Conservation (phyloP, 2,797 vertebrate species). For the Eidolon dupreanum region DNA sequence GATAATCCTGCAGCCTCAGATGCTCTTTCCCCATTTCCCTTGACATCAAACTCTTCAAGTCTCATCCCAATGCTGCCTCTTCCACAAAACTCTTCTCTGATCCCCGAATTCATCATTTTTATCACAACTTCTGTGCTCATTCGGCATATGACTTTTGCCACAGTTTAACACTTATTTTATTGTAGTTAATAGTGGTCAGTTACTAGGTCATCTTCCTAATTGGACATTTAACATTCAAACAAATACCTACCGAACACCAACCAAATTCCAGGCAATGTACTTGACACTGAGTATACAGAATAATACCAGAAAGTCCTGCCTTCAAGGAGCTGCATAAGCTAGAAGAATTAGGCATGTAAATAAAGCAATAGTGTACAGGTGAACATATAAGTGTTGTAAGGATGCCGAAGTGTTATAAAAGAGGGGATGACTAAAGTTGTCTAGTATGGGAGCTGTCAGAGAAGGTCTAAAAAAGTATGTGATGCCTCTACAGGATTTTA, state of each 20-base stretch:
- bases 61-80: background rate
- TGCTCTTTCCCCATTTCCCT: background rate
- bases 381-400: background rate
- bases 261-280: background rate
- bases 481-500: background rate
- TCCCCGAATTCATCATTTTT: background rate
- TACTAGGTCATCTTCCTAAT: background rate
- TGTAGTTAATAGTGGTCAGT: background rate
- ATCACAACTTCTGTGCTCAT: background rate
- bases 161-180: background rate
- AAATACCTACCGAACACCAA: background rate
- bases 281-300: background rate
- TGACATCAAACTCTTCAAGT: background rate
- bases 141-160: background rate
- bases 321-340: background rate
- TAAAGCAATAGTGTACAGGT: background rate
- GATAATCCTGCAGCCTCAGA: background rate
- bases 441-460: background rate
- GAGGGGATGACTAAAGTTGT: background rate
- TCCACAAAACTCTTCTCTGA: background rate
- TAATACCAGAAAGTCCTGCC: background rate
- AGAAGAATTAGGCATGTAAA: background rate
- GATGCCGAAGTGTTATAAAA: background rate
- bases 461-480: background rate
- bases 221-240: background rate